Conservation (phyloP, 2,888 invertebrate genomes). For the Teleogryllus oceanicus region DNA sequence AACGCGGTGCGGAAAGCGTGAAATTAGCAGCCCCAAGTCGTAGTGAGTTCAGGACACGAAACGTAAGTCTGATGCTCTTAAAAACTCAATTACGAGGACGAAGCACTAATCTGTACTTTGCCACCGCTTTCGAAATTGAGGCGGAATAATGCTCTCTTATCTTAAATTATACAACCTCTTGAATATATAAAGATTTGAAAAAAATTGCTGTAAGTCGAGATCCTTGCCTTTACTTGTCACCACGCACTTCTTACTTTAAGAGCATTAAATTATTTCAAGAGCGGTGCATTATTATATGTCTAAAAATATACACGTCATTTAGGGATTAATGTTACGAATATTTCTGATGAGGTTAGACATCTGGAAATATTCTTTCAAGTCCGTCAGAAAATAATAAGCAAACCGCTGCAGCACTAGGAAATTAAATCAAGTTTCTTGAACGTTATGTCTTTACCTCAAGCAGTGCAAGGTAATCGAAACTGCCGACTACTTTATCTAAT, state of each 20-base stretch:
- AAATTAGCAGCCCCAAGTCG: conserved; percentile 7
- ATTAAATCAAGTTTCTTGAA: no score
- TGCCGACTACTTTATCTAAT: no score
- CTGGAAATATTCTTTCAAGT: no score
- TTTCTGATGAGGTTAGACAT: no score
- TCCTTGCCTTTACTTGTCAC: not conserved
- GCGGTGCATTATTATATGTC: no score
- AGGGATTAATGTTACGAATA: no score
- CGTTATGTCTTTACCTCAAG: no score
- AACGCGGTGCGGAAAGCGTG: conserved; percentile 8
- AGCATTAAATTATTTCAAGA: not conserved
- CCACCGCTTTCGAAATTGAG: not conserved
- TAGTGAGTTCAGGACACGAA: not conserved
- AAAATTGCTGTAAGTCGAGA: not conserved
- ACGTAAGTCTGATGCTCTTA: not conserved
- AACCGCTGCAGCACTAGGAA: no score
- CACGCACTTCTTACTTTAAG: not conserved
- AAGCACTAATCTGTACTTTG: conserved; percentile 1
- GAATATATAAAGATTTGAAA: not conserved
- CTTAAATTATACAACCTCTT: conserved; percentile 1
- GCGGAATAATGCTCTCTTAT: not conserved
- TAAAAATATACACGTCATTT: no score
- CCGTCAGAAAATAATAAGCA: no score
- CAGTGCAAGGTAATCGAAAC: no score
- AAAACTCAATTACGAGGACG: not conserved